Evolutionary conservation across 2,797 vertebrate genomes (phyloP), one percentile per base, ranked within the genome.

Genomic region (Sebastolobus alascanus): DNA sequence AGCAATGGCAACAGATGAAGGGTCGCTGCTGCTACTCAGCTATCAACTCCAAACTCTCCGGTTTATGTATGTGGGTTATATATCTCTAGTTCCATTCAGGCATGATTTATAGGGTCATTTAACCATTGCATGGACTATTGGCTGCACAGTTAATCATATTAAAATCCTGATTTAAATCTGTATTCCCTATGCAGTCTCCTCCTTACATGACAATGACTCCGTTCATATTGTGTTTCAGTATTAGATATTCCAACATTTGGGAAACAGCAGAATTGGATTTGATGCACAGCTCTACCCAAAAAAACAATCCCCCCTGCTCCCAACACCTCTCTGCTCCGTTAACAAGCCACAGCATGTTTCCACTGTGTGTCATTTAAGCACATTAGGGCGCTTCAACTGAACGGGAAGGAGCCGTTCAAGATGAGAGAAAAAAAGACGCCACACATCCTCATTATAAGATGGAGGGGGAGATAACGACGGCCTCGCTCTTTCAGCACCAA

Each of bases 331-430:
- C 58, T 75, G 50, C 29, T 71, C 78, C 2, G 55, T 65, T 65
- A 38, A 87, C 89, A 27, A 87, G 92, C 80, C 81, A 75, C 77
- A 84, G 75, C 90, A 82, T 27, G 84, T 76, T 83, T 77, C 60
- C 74, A 52, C 72, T 70, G 33, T 25, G 59, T 72, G 81, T 77
- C 88, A 89, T 91, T 89, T 84, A 83, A 86, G 80, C 56, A 86
- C 80, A 92, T 89, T 84, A 87, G 81, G 84, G 67, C 76, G 75
- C 89, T 90, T 79, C 68, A 82, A 70, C 82, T 83, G 73, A 87
- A 82, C 11, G 11, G 67, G 46, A 88, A 73, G 68, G 29, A 83
- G 73, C 76, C 63, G 46, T 52, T 85, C 66, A 63, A 69, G 11
- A 56, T 67, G 14, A 76, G 63, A 27, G 33, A 35, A 38, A 38